These are phyloP conservation scores for Harpegnathos saltator DNA, from an alignment of 1,140 invertebrate genomes.

Conservation along the genomic window DNA sequence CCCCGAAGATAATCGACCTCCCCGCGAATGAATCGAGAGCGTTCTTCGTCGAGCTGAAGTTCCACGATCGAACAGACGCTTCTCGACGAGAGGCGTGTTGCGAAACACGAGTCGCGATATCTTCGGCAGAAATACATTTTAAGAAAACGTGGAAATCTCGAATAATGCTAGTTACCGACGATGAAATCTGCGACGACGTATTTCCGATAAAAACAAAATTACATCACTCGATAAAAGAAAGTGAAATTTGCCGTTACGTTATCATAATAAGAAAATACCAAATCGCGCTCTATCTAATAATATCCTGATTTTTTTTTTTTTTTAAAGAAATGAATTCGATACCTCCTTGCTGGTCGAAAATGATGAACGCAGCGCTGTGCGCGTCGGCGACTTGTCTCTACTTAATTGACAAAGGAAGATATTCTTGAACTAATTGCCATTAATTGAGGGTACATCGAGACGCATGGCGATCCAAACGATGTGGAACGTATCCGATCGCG, in stretches of 20 bases:
- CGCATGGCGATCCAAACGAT: background rate
- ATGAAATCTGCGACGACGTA: too few species aligned
- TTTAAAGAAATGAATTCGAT: too few species aligned
- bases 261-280: too few species aligned
- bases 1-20: conserved; percentile 29
- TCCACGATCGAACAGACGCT: too few species aligned
- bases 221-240: too few species aligned
- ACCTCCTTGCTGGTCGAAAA: too few species aligned
- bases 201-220: too few species aligned
- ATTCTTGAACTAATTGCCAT: conserved; percentile 11
- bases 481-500: conserved; percentile 6
- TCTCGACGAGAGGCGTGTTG: background rate
- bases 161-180: background rate
- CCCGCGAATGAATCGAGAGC: background rate
- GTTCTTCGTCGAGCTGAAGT: too few species aligned
- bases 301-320: too few species aligned
- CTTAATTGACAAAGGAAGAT: background rate
- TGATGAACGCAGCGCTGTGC: too few species aligned
- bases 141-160: background rate
- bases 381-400: background rate
- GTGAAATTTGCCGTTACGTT: too few species aligned
- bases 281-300: too few species aligned
- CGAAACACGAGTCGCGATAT: background rate
- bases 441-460: conserved; percentile 38
- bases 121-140: background rate